Base-by-base conservation (phyloP, 2,113 vertebrate species). In the Blennius ocellaris region DNA sequence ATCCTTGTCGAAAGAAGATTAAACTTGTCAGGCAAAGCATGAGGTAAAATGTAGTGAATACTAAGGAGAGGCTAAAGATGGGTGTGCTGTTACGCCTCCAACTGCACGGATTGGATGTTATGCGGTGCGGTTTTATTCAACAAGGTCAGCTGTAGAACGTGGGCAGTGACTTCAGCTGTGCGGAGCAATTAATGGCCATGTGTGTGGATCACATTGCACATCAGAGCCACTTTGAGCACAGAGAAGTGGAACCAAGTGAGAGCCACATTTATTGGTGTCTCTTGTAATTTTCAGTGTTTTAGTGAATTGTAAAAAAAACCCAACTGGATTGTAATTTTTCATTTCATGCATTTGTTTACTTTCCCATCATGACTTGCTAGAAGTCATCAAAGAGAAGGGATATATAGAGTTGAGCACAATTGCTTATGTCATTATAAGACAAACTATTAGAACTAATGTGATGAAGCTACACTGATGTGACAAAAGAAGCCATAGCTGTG, bases 1-100 rank as follows among this genome's bases (percentile, higher is more conserved):
- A 64, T 82, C 59, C 56, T 75, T 71, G 15, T 67, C 72, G 57
- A 63, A 81, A 87, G 69, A 62, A 81, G 72, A 80, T 86, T 78
- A 80, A 85, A 78, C 56, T 69, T 79, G 74, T 77, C 8, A 1
- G 69, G 47, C 54, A 39, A 74, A 71, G 44, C 41, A 54, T 30
- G n/a, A 47, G 38, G 40, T 38, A 51, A 72, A 69, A 78, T 43
- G 48, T 8, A 21, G 58, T 48, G 66, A 74, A 77, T 78, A 66
- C 65, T 47, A 52, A 76, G 5, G 51, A 51, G 16, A 45, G 43
- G 61, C 59, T 21, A 40, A 73, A 53, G 44, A 63, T 39, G 57
- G 55, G 55, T 45, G 43, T 12, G 39, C 66, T 36, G 21, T 11
- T 73, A 73, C 44, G 65, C 30, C 14, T 70, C 38, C 16, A 69